Percentiles rank a stretch among this genome's conserved stretches.
phyloP scores from a whole-genome alignment of 2,888 invertebrate genomes.

The Drepanosiphum platanoidis region DNA sequence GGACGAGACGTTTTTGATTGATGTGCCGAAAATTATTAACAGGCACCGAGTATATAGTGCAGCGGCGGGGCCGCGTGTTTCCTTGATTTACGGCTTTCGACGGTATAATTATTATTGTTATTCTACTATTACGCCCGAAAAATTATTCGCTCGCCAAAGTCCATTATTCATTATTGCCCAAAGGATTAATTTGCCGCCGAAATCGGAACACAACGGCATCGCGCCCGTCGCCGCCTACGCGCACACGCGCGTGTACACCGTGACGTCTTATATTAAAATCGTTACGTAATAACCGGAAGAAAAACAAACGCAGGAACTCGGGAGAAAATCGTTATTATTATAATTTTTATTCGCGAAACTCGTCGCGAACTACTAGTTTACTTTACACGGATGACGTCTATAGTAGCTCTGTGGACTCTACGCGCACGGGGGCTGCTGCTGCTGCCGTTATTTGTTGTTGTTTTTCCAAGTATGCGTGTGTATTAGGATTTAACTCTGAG shows the following conservation, averaged over 20 bases:
- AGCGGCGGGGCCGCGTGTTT: background rate
- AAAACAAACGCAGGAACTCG: too few species aligned
- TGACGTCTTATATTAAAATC: background rate
- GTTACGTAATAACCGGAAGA: too few species aligned
- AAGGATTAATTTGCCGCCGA: background rate
- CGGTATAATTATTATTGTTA: background rate
- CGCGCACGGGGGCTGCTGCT: too few species aligned
- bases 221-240: background rate
- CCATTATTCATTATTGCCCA: constrained; percentile 7
- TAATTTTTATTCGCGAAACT: too few species aligned
- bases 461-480: too few species aligned
- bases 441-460: too few species aligned
- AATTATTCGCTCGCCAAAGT: background rate
- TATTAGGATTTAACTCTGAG: too few species aligned
- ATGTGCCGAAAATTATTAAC: constrained; percentile 42
- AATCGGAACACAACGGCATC: background rate
- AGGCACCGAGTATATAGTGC: background rate
- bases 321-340: too few species aligned
- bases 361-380: too few species aligned
- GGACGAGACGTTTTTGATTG: constrained; percentile 7
- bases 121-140: background rate
- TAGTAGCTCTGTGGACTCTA: too few species aligned
- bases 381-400: too few species aligned
- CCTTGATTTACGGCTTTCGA: background rate
- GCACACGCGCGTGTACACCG: background rate